Base-by-base conservation (phyloP, 1,140 invertebrate species). In the Sycobia sp. region DNA sequence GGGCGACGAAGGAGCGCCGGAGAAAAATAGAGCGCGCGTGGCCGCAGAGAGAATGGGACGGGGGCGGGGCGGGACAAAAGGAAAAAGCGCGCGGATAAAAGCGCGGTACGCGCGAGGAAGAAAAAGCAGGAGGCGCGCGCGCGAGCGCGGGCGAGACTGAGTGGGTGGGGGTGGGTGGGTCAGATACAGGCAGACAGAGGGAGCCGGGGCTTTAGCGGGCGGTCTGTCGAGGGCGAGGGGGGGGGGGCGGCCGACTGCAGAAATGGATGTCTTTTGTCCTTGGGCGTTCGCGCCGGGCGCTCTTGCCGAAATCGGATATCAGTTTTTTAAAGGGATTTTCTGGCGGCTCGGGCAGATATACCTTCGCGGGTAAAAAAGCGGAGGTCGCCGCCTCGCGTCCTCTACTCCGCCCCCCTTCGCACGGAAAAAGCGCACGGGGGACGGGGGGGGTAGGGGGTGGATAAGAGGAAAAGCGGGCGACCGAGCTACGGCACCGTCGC, bases 221-320 rank as follows among this genome's bases (percentile, higher is more conserved):
- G n/a, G n/a, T n/a, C n/a, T n/a, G 32, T 18, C 34, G 53, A 44
- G 32, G 34, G n/a, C 10, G n/a, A 66, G 13, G 27, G 22, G 41
- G 20, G 36, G 27, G 47, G 25, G 29, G 47, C 27, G 23, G 14
- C 32, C 20, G 65, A 59, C 32, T 22, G 13, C 11, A 59, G 41
- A 38, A 54, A 59, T 53, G 55, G 41, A 65, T 65, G 49, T 65
- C 62, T 54, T 58, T 65, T 65, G 56, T 59, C 47, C 55, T 54
- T 22, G 29, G 29, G 5, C 29, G 29, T n/a, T n/a, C n/a, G n/a
- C n/a, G n/a, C n/a, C n/a, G n/a, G n/a, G 44, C 22, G 32, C 54
- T 64, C 47, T 53, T 47, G 50, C 44, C 61, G 54, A 63, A 57
- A 57, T 63, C 61, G 61, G 61, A 63, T 63, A 63, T 63, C 61